Evolutionary conservation across 2,797 vertebrate genomes (phyloP), one percentile per base, ranked within the genome.

Genomic region (Chelonia mydas): DNA sequence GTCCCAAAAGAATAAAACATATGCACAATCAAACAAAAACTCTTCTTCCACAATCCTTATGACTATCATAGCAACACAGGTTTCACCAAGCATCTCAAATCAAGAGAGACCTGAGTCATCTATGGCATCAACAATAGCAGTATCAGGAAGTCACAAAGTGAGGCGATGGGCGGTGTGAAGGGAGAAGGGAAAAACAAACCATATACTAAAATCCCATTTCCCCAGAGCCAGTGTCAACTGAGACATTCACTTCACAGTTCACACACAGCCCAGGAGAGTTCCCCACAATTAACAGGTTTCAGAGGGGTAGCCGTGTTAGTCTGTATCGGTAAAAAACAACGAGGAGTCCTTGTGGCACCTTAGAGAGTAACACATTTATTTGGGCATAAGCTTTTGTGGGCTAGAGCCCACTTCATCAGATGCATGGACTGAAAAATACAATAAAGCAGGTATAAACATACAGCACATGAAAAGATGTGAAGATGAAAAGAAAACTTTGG

Each of bases 61-160:
- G 80, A 33, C 50, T 51, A 93, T 90, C 74, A 81, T 86, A 87
- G 93, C 33, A 86, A 92, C 89, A 37, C 2, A 5, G 31, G 93
- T 28, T 41, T 83, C 41, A 88, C 83, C 16, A 77, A 85, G 1
- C 1, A 85, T 72, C 90, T 89, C 61, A 84, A 49, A 31, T 13
- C 19, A 90, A 86, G 51, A 78, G 1, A 91, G 74, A 47, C 21
- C 21, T 37, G 23, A 85, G 81, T 25, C n/a, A 37, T 81, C 10
- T 1, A 23, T 84, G 25, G 12, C 72, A 47, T 3, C 76, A 41
- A 83, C 86, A 13, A 2, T 10, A 88, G n/a, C 10, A 81, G n/a
- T 89, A 54, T 0, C 1, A 33, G 61, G 57, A 76, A 86, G 91
- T 89, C 11, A 54, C 65, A 72, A 23, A 10, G 37, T 65, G 33